phyloP scores from a whole-genome alignment of 2,113 vertebrate species.

The Blennius ocellaris region DNA sequence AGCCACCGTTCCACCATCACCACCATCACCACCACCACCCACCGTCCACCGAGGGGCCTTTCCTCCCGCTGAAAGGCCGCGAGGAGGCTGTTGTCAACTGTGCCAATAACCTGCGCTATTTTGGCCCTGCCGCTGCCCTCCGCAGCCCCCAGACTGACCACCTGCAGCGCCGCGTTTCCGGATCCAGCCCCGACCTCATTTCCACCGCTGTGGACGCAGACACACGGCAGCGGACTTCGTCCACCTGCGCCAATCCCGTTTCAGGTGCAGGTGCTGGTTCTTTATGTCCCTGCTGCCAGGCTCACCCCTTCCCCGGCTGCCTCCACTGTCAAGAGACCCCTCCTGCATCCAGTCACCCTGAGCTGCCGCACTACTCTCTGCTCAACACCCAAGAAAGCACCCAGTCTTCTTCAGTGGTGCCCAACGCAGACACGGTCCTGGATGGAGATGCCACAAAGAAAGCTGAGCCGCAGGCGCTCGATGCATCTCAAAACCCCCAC shows the following conservation, averaged over 20 bases:
- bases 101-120: slow-evolving; percentile 94
- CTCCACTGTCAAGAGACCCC: slow-evolving; percentile 84
- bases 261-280: slow-evolving; percentile 52
- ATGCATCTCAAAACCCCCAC: slow-evolving; percentile 75
- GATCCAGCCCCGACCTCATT: slow-evolving; percentile 94
- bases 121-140: slow-evolving; percentile 94
- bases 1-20: slow-evolving; percentile 68
- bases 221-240: slow-evolving; percentile 79
- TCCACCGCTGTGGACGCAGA: slow-evolving; percentile 89
- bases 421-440: slow-evolving; percentile 41
- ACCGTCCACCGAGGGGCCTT: slow-evolving; percentile 59
- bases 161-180: slow-evolving; percentile 88
- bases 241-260: slow-evolving; percentile 46
- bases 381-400: slow-evolving; percentile 72
- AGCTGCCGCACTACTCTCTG: slow-evolving; percentile 77
- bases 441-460: slow-evolving; percentile 71
- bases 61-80: slow-evolving; percentile 79
- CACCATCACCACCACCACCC: slow-evolving; percentile 77
- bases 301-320: slow-evolving; percentile 87
- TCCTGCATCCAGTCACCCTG: slow-evolving; percentile 69
- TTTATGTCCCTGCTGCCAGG: slow-evolving; percentile 87
- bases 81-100: slow-evolving; percentile 92
- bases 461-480: slow-evolving; percentile 68
- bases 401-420: slow-evolving; percentile 46
- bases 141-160: slow-evolving; percentile 96